These are phyloP conservation scores for Dusona sp. DNA, from an alignment of 2,888 invertebrate species.

Conservation along the genomic window DNA sequence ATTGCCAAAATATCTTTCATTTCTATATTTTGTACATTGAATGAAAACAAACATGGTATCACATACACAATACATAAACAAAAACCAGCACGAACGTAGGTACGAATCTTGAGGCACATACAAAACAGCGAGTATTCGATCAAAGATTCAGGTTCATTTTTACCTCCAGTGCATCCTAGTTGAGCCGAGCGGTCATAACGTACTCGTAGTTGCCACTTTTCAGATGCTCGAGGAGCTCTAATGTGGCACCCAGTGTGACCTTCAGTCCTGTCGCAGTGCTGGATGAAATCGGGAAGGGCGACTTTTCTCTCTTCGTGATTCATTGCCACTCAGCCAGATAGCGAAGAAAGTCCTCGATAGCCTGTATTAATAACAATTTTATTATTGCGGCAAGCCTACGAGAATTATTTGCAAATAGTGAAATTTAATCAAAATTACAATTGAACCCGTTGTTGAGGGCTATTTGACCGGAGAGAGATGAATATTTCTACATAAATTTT, in stretches of 20 bases:
- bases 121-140: slow-evolving; percentile 25
- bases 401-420: slow-evolving; percentile 29
- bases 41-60: slow-evolving; percentile 21
- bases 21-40: slow-evolving; percentile 22
- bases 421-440: background rate
- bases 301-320: slow-evolving; percentile 18
- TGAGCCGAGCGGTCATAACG: slow-evolving; percentile 69
- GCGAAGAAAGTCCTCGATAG: slow-evolving; percentile 36
- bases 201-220: slow-evolving; percentile 54
- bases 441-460: too few relatives aligned
- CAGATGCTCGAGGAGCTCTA: slow-evolving; percentile 58
- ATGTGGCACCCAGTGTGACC: slow-evolving; percentile 62
- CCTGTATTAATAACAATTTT: slow-evolving; percentile 36
- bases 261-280: slow-evolving; percentile 62
- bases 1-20: slow-evolving; percentile 21
- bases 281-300: slow-evolving; percentile 19
- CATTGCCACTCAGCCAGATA: slow-evolving; percentile 35
- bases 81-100: slow-evolving; percentile 17
- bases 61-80: slow-evolving; percentile 1
- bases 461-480: too few relatives aligned
- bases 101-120: slow-evolving; percentile 21
- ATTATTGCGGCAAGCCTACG: slow-evolving; percentile 19
- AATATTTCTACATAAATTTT: too few relatives aligned
- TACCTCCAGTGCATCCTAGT: slow-evolving; percentile 71
- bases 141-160: slow-evolving; percentile 21